phyloP scores from a whole-genome alignment of 2,113 vertebrate genomes.

The Tonatia bakeri region DNA sequence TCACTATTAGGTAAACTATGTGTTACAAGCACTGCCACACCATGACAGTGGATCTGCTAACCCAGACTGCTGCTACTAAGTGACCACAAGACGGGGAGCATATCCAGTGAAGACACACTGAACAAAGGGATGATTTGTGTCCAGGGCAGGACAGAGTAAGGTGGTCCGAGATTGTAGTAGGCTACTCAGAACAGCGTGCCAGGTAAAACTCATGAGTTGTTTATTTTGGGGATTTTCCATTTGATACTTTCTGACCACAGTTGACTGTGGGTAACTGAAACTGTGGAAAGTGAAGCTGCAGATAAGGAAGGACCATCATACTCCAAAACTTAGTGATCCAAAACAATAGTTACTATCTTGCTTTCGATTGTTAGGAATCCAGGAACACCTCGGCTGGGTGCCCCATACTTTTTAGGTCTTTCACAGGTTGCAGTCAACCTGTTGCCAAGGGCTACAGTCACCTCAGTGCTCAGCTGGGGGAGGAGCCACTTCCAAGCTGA shows the following conservation, averaged over 20 bases:
- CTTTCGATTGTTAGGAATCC: not conserved
- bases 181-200: no score
- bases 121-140: not conserved
- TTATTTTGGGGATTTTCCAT: not conserved
- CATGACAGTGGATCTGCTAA: no score
- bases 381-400: not conserved
- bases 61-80: not conserved
- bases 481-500: not conserved
- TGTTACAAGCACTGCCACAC: no score
- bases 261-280: not conserved
- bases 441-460: no score
- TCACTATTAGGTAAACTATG: not conserved
- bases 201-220: not conserved
- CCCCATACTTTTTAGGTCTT: not conserved
- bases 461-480: not conserved
- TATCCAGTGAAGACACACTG: not conserved
- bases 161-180: not conserved
- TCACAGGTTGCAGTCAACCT: not conserved
- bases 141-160: not conserved
- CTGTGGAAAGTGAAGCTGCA: no score
- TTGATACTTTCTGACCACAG: not conserved
- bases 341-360: not conserved
- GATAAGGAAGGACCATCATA: not conserved
- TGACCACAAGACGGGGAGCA: not conserved
- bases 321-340: not conserved